Evolutionary conservation across 1,140 invertebrate genomes (phyloP), one percentile per base, ranked within the genome.

Genomic region (Drosophila navojoa): DNA sequence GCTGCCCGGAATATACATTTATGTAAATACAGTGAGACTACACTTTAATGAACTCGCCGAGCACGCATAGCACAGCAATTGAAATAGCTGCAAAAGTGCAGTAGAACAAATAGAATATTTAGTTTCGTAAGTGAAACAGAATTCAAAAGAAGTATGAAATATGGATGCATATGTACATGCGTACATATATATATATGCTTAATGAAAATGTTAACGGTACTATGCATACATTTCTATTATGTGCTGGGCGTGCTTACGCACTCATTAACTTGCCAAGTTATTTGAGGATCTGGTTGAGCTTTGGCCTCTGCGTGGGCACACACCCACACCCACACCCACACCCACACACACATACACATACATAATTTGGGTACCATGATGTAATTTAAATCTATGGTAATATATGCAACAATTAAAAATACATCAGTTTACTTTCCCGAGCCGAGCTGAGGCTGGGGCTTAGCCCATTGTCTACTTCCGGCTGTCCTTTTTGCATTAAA

Each of bases 361-460:
- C 49, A 50, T 35, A 13, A 52, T 70, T 68, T 54, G 47, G 10
- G n/a, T 29, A 29, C 50, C 29, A 38, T 76, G 44, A 78, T 76
- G 71, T 76, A 71, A 82, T 77, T 67, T 76, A 87, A 89, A 87
- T 87, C 76, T 89, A 87, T 82, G 79, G 78, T 87, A 87, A 87
- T 87, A 47, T 89, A 87, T 89, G 79, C 84, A 89, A 77, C 84
- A 87, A 89, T 89, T 89, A 87, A 87, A 87, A 89, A 89, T 75
- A 80, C 84, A 89, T 89, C 63, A 84, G 52, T 76, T 75, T 63
- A 64, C 19, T 70, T 73, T 68, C 25, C 32, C 22, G 57, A 60
- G 59, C 67, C 61, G n/a, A 5, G 7, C 10, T 13, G 27, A 15
- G 10, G 29, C 5, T 9, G 52, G 27, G 49, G 49, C 6, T 10